Percentiles rank a stretch among this genome's conserved stretches.
Conservation (phyloP, 1,140 invertebrate species). For the Drepana arcuata region DNA sequence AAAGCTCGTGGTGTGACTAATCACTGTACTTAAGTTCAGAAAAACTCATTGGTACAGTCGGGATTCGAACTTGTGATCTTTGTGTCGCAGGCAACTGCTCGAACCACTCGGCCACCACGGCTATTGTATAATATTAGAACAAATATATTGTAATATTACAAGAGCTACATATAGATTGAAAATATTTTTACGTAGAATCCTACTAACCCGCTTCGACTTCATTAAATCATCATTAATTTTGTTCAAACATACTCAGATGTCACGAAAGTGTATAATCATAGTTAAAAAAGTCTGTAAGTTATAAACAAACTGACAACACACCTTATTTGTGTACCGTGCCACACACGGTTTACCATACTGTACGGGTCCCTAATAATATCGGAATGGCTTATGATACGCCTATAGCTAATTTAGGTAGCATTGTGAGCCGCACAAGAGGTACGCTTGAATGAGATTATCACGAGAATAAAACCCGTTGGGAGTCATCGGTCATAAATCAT, state of each 20-base stretch:
- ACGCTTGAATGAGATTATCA: slow-evolving; percentile 68
- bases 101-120: background rate
- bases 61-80: too few relatives aligned
- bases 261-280: slow-evolving; percentile 20
- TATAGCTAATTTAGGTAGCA: slow-evolving; percentile 71
- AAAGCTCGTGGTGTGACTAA: too few relatives aligned
- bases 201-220: slow-evolving; percentile 11
- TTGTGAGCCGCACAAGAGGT: slow-evolving; percentile 59
- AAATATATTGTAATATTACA: background rate
- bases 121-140: background rate
- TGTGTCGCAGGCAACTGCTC: too few relatives aligned
- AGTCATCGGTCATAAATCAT: slow-evolving; percentile 71
- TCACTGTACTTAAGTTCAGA: too few relatives aligned
- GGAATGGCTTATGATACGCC: slow-evolving; percentile 41
- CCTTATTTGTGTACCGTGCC: slow-evolving; percentile 36
- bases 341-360: slow-evolving; percentile 28
- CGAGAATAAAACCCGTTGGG: slow-evolving; percentile 58
- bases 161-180: background rate
- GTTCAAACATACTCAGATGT: slow-evolving; percentile 14
- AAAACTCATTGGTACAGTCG: too few relatives aligned
- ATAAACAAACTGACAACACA: slow-evolving; percentile 29
- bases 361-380: slow-evolving; percentile 26
- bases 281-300: slow-evolving; percentile 17
- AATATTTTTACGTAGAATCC: background rate
- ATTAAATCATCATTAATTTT: slow-evolving; percentile 41